Evolutionary conservation across 2,797 vertebrate species (phyloP), one percentile per base, ranked within the genome.

Genomic region (Falco rusticolus): DNA sequence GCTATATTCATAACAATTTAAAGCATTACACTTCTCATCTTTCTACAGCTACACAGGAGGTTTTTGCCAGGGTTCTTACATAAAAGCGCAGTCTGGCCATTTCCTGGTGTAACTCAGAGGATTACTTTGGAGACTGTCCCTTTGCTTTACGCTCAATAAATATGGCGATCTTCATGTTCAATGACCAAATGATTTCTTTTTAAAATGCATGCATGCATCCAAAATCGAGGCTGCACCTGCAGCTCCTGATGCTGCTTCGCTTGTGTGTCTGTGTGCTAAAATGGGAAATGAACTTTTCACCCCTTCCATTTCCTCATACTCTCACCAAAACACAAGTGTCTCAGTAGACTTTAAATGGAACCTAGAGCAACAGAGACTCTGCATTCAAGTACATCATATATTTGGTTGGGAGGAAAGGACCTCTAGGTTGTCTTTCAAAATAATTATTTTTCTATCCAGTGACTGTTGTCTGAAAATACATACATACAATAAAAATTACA

Each of bases 311-410:
- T 89, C 16, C 33, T 74, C 14, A 2, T 34, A 39, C 81, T 75
- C 61, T 68, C 34, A 75, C 56, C 3, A 29, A 94, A 90, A 89
- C 78, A 92, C 82, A 87, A 92, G 43, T 2, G 87, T 94, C 94
- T 93, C 95, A 15, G 92, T 68, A 91, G 93, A 95, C 75, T 92
- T 93, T 89, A 95, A 97, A 96, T 96, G 91, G 91, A 95, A 78
- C 41, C 16, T 70, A 64, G 57, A 92, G 87, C 70, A 94, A 45
- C 56, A 83, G 68, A 92, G 78, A 68, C 34, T 90, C 59, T 75
- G 60, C 53, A 78, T 75, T 33, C 1, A 1, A 90, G 86, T 24
- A 87, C 54, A 56, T 75, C 33, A n/a, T 45, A 15, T 72, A 63
- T 69, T 93, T 87, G 79, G 70, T 21, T 87, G 60, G 41, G 48